phyloP scores from a whole-genome alignment of 37 sponge, comb jelly and placozoan species.

The Bolinopsis microptera region DNA sequence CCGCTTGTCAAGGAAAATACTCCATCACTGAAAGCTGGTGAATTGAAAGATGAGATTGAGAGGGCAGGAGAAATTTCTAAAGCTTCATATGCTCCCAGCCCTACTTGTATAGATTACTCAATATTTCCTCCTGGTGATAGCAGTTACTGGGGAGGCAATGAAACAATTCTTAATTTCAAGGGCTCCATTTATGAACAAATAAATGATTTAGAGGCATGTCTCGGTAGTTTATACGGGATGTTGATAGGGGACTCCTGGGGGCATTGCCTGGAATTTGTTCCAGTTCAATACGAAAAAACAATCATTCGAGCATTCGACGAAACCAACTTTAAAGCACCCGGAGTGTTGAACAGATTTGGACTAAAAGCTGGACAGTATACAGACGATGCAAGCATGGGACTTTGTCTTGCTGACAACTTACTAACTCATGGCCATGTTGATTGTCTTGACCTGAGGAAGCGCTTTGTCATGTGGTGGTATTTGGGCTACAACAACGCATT shows the following conservation, averaged over 20 bases:
- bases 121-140: slow-evolving; percentile 12
- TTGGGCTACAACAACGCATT: slow-evolving; percentile 55
- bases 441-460: slow-evolving; percentile 28
- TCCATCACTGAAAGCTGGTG: background rate
- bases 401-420: slow-evolving; percentile 26
- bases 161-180: background rate
- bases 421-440: slow-evolving; percentile 23
- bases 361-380: slow-evolving; percentile 61
- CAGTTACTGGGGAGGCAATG: slow-evolving; percentile 32
- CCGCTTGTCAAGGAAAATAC: slow-evolving; percentile 19
- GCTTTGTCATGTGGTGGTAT: slow-evolving; percentile 65
- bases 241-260: slow-evolving; percentile 48
- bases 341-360: slow-evolving; percentile 53
- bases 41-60: background rate
- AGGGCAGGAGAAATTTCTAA: slow-evolving; percentile 9
- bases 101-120: slow-evolving; percentile 48
- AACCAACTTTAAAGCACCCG: slow-evolving; percentile 25
- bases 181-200: background rate
- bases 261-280: slow-evolving; percentile 47
- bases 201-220: background rate
- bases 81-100: slow-evolving; percentile 43
- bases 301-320: background rate
- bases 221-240: slow-evolving; percentile 50
- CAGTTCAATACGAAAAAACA: slow-evolving; percentile 29
- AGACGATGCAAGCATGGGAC: slow-evolving; percentile 56